Percentiles rank a stretch among this genome's conserved stretches.
Evolutionary conservation across 2,888 invertebrate genomes (phyloP).

Genomic region (Chrysolina oricalcia): DNA sequence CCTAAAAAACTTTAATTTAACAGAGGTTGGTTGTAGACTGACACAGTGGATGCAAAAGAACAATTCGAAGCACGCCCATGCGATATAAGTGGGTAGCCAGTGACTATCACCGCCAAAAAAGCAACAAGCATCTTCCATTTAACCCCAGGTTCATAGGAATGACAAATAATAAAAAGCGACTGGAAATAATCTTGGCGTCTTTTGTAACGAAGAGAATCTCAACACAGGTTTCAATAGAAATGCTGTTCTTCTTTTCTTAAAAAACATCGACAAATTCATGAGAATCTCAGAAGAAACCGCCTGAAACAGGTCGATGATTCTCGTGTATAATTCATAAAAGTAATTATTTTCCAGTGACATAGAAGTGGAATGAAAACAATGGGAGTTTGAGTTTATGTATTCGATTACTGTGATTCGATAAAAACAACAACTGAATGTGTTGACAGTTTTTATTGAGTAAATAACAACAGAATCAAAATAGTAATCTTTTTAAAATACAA

Average conservation of each 20-base stretch:
- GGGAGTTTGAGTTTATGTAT: too few relatives aligned
- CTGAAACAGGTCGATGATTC: background rate
- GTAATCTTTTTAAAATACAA: too few relatives aligned
- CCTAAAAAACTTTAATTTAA: too few relatives aligned
- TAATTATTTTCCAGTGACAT: too few relatives aligned
- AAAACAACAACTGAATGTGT: too few relatives aligned
- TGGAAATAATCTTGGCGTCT: constrained; percentile 1
- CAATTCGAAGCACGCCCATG: background rate
- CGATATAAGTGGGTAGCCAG: background rate
- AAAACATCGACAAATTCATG: background rate
- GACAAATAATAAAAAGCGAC: constrained; percentile 22
- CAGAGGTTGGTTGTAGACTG: too few relatives aligned
- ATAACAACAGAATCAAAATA: too few relatives aligned
- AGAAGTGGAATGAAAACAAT: too few relatives aligned
- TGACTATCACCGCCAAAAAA: constrained; percentile 23
- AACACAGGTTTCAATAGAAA: constrained; percentile 7
- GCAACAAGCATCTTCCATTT: constrained; percentile 22
- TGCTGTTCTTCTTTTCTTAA: background rate
- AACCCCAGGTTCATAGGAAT: constrained; percentile 18
- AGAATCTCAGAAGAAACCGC: background rate
- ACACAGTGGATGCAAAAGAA: background rate
- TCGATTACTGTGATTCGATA: too few relatives aligned
- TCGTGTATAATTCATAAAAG: background rate
- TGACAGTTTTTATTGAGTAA: too few relatives aligned
- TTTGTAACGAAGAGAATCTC: constrained; percentile 11